Base-by-base conservation (phyloP, 2,113 vertebrate species). In the Caretta caretta region DNA sequence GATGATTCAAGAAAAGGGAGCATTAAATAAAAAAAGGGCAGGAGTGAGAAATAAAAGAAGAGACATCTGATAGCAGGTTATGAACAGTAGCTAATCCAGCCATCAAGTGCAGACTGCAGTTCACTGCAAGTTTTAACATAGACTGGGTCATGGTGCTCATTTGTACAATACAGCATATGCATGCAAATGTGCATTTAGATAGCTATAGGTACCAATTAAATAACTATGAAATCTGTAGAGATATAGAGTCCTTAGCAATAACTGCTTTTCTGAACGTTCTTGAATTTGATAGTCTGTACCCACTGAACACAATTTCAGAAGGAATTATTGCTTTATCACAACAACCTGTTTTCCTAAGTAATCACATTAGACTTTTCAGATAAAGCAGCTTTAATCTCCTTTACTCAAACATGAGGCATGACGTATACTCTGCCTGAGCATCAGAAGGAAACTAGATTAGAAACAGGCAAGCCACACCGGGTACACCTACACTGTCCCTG, bases 381-480 rank as follows among this genome's bases (percentile, higher is more conserved):
- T 90, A 83, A 90, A 93, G 59, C 35, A 87, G 5, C 69, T 87
- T 94, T 90, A 87, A 81, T 96, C 22, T 91, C 11, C 11, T 2
- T 75, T 94, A 88, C 84, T 89, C 17, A 22, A 2, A 42, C 69
- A 35, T 56, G 38, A 92, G n/a, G 78, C 87, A 49, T 59, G 57
- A 87, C 53, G 38, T 92, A 42, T 50, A 11, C 91, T 92, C 80
- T 96, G 54, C 85, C 57, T 75, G 24, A 72, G 49, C 82, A 59
- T 96, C 57, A 84, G 89, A 92, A 90, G 22, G 80, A 95, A 93
- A 96, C 87, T 56, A 91, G 51, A 92, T 96, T 90, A 90, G 87
- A 46, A 94, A 62, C 62, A 92, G 80, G 79, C 57, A 91, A 87
- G 65, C 10, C 48, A 25, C 46, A 78, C 4, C 5, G 20, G 46